Conservation (phyloP, 2,113 vertebrate species). For the Trematomus loennbergii region DNA sequence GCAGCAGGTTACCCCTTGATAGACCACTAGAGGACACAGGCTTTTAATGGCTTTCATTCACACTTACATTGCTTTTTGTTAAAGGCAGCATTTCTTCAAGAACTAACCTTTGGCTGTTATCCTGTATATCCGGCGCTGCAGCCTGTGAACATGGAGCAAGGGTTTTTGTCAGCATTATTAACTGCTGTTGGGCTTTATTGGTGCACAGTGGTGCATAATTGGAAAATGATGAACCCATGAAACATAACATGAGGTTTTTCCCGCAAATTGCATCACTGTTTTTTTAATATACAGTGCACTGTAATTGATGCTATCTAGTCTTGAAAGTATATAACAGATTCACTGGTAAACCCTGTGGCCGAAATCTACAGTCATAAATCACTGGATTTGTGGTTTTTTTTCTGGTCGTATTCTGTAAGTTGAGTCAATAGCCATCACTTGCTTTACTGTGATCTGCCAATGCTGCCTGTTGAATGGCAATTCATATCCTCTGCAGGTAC, state of each 20-base stretch:
- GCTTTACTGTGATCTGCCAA: constrained; percentile 2
- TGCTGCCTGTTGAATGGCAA: constrained; percentile 34
- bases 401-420: constrained; percentile 11
- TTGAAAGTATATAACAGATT: constrained; percentile 44
- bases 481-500: constrained; percentile 37
- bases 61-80: neutral
- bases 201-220: constrained; percentile 45
- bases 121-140: constrained; percentile 24
- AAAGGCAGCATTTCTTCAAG: constrained; percentile 7
- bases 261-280: constrained; percentile 29
- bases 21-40: neutral
- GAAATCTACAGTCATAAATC: constrained; percentile 36
- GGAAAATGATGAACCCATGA: constrained; percentile 52
- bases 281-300: constrained; percentile 46
- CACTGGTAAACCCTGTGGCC: constrained; percentile 17
- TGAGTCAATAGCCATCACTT: constrained; percentile 9
- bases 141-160: constrained; percentile 24
- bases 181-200: constrained; percentile 45
- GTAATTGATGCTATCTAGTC: constrained; percentile 41
- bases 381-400: constrained; percentile 25
- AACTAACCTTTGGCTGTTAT: constrained; percentile 3
- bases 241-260: constrained; percentile 47
- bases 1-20: neutral
- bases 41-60: constrained; percentile 10
- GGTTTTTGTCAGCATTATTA: constrained; percentile 52